Evolutionary conservation across 2,888 invertebrate species (phyloP), one percentile per base, ranked within the genome.

Genomic region (Epicampocera succincta): DNA sequence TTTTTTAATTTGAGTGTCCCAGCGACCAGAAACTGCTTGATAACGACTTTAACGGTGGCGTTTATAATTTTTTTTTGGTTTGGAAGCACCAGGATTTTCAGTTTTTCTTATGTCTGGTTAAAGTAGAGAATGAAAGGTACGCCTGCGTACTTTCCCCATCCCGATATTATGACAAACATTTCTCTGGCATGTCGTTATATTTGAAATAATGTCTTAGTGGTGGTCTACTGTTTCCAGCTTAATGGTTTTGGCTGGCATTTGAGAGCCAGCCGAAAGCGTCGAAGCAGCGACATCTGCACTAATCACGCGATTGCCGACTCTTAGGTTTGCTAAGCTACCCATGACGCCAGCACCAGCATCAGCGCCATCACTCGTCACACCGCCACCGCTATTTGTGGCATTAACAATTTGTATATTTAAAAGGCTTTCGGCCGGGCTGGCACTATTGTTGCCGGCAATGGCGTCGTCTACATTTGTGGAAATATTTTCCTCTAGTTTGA

Each of bases 151-250:
- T 4, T 29, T 29, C 3, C 29, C n/a, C n/a, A n/a, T n/a, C n/a
- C n/a, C n/a, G n/a, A n/a, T n/a, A n/a, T n/a, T n/a, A n/a, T n/a
- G n/a, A n/a, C n/a, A n/a, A n/a, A 25, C 25, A 25, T 25, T 25
- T n/a, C 6, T 4, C 13, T n/a, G n/a, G 3, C 33, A 50, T 40
- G 19, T 29, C 29, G 21, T n/a, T 52, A 44, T 60, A 48, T 19
- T 48, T 75, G 29, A 13, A 52, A 50, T 54, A 29, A 9, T 6
- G 69, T 75, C 17, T 56, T 54, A 69, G 52, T 84, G 84, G 58
- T 84, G 84, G 65, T 89, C 89, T 77, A 85, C 80, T 66, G 87
- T 86, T 85, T 90, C 90, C 78, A 88, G 54, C 84, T 90, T 90
- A 77, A 90, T 89, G 33, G 85, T 83, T 83, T 88, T 89, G 19